These are phyloP conservation scores for Parauchenoglanis punctatus DNA, from an alignment of 2,797 vertebrate genomes.

Conservation along the genomic window DNA sequence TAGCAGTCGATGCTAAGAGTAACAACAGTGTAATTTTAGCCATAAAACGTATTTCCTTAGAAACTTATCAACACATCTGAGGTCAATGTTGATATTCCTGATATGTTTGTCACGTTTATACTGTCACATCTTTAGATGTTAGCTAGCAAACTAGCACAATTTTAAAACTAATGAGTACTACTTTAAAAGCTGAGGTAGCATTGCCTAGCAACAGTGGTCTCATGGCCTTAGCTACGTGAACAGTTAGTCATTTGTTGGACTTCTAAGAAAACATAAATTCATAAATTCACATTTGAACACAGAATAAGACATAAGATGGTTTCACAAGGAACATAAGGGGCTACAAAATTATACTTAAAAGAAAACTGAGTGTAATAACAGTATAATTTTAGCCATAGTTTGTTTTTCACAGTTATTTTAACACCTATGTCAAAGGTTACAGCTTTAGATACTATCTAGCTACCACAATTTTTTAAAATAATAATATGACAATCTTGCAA, in stretches of 20 bases:
- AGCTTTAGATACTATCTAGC: background rate
- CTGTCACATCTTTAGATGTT: background rate
- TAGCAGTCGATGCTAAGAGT: background rate
- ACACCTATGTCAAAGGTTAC: no score
- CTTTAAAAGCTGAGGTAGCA: background rate
- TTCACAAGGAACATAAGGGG: background rate
- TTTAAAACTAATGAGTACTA: background rate
- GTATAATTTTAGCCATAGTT: no score
- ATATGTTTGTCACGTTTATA: background rate
- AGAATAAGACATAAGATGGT: background rate
- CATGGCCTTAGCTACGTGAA: background rate
- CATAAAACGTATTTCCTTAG: background rate
- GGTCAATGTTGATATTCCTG: background rate
- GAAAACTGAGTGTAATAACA: no score
- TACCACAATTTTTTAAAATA: background rate
- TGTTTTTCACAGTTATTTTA: no score
- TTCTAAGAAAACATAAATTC: background rate
- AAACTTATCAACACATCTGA: no score
- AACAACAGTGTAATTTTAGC: background rate
- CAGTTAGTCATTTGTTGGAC: background rate
- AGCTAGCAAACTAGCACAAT: background rate
- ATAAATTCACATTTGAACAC: background rate
- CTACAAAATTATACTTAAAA: background rate
- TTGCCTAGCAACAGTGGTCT: background rate
- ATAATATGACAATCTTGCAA: no score